These are phyloP conservation scores for Chymomyza procnemis DNA, from an alignment of 2,888 invertebrate genomes.

Conservation along the genomic window DNA sequence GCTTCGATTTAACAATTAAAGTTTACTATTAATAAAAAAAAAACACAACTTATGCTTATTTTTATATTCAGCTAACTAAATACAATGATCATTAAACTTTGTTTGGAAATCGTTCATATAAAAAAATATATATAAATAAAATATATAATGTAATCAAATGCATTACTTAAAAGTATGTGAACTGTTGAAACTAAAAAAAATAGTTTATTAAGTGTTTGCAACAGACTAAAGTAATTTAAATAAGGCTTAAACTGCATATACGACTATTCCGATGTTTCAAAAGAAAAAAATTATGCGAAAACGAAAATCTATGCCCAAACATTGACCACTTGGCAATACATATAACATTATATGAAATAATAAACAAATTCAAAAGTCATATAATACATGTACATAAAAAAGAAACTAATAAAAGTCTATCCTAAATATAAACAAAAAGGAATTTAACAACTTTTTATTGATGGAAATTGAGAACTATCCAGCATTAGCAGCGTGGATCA, in stretches of 20 bases:
- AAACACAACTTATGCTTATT: conserved; percentile 33
- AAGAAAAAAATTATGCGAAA: no score
- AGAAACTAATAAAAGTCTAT: background rate
- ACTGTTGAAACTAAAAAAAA: conserved; percentile 42
- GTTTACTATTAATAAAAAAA: conserved; percentile 22
- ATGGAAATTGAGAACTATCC: no score
- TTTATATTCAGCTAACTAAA: conserved; percentile 10
- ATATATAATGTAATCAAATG: conserved; percentile 3
- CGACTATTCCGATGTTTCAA: no score
- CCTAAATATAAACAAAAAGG: background rate
- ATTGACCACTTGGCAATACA: background rate
- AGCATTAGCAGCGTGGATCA: no score
- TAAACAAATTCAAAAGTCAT: background rate
- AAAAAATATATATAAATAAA: conserved; percentile 13
- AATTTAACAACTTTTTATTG: background rate
- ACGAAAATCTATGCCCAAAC: background rate
- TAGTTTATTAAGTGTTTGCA: conserved; percentile 31
- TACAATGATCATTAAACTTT: conserved; percentile 15
- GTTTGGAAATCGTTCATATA: conserved; percentile 35
- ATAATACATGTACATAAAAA: background rate
- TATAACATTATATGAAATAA: conserved; percentile 14
- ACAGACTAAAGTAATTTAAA: background rate
- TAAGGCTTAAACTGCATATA: background rate
- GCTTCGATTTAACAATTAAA: conserved; percentile 17
- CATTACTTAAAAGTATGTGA: conserved; percentile 17